phyloP scores from a whole-genome alignment of 37 sponge, comb jelly and placozoan genomes.

The Diacarnus erythraeanus region DNA sequence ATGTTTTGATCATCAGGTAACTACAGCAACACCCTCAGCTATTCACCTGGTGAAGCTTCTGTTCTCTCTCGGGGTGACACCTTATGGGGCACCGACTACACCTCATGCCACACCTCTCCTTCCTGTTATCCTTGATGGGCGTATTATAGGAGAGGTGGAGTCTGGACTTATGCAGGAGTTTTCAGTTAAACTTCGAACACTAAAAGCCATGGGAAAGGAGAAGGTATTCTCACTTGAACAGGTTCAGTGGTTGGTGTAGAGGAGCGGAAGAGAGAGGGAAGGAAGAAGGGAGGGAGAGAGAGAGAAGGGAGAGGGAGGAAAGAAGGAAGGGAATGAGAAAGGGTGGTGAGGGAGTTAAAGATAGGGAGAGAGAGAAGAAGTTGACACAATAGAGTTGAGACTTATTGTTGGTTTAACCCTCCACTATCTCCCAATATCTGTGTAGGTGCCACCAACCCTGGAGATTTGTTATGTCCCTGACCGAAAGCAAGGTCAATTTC shows the following conservation, averaged over 20 bases:
- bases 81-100: slow-evolving; percentile 22
- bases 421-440: not conserved
- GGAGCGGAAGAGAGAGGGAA: no score
- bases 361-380: no score
- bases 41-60: slow-evolving; percentile 52
- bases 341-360: no score
- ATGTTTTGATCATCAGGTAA: slow-evolving; percentile 26
- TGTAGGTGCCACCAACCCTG: slow-evolving; percentile 68
- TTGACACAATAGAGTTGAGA: no score
- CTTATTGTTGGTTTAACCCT: no score
- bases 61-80: slow-evolving; percentile 66
- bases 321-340: no score
- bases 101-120: not conserved
- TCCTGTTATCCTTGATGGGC: slow-evolving; percentile 86
- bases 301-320: no score
- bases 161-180: slow-evolving; percentile 20
- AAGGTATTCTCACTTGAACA: slow-evolving; percentile 56
- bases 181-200: slow-evolving; percentile 63
- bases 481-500: slow-evolving; percentile 69
- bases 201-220: slow-evolving; percentile 68
- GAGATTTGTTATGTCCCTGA: slow-evolving; percentile 76
- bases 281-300: no score
- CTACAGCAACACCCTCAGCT: slow-evolving; percentile 22
- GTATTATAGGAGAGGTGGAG: slow-evolving; percentile 73
- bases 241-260: no score